Conservation (phyloP, 2,797 vertebrate genomes). For the Halcyon smyrnensis region DNA sequence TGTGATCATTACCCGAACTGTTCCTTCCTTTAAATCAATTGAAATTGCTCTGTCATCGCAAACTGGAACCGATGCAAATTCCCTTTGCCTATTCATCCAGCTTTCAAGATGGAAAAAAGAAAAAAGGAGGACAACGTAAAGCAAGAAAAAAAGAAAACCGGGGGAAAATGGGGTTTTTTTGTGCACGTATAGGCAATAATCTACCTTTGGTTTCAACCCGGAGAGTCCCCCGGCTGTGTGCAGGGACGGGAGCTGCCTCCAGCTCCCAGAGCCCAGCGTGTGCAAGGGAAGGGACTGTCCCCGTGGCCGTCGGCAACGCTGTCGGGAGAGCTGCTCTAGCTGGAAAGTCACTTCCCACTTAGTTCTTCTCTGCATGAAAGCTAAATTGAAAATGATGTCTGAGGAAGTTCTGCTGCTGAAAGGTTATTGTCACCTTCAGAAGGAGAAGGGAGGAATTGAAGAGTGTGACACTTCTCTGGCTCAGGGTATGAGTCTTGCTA, state of each 20-base stretch:
- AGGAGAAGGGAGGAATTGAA: neutral
- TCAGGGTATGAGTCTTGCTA: neutral
- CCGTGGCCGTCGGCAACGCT: fast-evolving
- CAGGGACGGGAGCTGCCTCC: neutral
- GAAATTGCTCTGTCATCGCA: slow-evolving; percentile 42
- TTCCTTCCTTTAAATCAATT: slow-evolving; percentile 49
- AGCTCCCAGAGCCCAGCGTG: too few species aligned
- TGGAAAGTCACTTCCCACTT: neutral
- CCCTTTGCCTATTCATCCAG: neutral
- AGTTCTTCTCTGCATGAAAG: neutral
- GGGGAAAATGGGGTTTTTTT: neutral
- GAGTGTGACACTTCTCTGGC: neutral
- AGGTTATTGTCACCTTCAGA: neutral
- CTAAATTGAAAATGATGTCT: neutral
- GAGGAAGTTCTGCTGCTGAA: neutral
- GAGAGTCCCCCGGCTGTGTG: neutral
- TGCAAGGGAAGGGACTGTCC: fast-evolving
- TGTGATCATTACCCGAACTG: slow-evolving; percentile 26
- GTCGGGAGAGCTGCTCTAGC: neutral
- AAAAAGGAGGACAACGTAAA: neutral
- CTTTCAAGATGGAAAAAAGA: neutral
- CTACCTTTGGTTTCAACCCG: neutral
- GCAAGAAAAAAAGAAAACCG: neutral
- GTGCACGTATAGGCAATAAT: neutral
- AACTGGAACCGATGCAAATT: slow-evolving; percentile 19